These are phyloP conservation scores for Oncorhynchus mykiss DNA, from an alignment of 2,113 vertebrate species.

Conservation along the genomic window DNA sequence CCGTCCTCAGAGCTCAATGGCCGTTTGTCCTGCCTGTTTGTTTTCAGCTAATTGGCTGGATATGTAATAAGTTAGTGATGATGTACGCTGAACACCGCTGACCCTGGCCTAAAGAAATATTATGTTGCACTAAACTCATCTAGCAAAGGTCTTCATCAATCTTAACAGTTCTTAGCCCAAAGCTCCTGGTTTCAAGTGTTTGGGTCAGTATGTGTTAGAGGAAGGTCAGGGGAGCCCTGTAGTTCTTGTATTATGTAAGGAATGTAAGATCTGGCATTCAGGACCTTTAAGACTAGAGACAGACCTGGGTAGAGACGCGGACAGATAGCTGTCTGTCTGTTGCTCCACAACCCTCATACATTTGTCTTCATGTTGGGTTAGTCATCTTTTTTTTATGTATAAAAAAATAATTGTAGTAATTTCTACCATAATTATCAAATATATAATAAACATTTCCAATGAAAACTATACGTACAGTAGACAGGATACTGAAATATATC, in stretches of 20 bases:
- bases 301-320: conserved; percentile 11
- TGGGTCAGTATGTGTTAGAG: conserved; percentile 67
- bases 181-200: conserved; percentile 73
- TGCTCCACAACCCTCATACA: too few relatives aligned
- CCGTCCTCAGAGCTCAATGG: conserved; percentile 86
- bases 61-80: conserved; percentile 99
- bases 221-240: conserved; percentile 68
- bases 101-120: conserved; percentile 92
- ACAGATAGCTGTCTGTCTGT: too few relatives aligned
- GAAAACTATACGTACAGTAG: too few relatives aligned
- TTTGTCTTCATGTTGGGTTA: too few relatives aligned
- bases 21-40: conserved; percentile 93
- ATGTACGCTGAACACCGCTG: conserved; percentile 84
- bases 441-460: too few relatives aligned
- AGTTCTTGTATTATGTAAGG: conserved; percentile 70
- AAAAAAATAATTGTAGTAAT: too few relatives aligned
- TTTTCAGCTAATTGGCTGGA: conserved; percentile 96
- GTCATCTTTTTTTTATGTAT: too few relatives aligned
- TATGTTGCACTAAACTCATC: conserved; percentile 73
- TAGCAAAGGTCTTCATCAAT: conserved; percentile 72
- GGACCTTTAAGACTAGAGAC: too few relatives aligned
- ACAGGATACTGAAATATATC: too few relatives aligned
- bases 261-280: conserved; percentile 50
- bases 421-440: too few relatives aligned
- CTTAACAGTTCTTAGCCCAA: conserved; percentile 67